phyloP scores from a whole-genome alignment of 2,113 vertebrate genomes.

The Rhea pennata region DNA sequence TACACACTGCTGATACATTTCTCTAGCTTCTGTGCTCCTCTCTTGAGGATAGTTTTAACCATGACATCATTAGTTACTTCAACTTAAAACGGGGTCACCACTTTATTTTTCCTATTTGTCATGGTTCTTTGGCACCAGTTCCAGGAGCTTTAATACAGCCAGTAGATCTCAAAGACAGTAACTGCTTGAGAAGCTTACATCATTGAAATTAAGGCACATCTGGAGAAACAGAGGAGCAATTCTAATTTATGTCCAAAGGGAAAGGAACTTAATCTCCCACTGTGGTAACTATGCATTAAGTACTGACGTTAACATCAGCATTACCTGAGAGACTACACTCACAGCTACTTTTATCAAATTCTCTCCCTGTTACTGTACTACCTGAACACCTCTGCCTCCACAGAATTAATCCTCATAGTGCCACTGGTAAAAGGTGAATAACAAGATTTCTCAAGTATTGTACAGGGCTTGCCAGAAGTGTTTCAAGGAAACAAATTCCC shows the following conservation, averaged over 20 bases:
- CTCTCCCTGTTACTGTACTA: neutral
- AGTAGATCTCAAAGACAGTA: constrained; percentile 59
- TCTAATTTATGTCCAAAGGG: constrained; percentile 13
- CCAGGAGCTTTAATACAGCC: constrained; percentile 26
- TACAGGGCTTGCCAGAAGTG: rapidly evolving
- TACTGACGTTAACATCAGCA: neutral
- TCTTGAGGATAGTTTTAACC: constrained; percentile 12
- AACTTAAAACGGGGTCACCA: neutral
- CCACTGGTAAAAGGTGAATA: neutral
- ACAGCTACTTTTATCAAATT: constrained; percentile 13
- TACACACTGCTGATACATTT: neutral
- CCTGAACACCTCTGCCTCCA: neutral
- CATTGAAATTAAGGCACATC: constrained; percentile 53
- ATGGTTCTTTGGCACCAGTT: constrained; percentile 34
- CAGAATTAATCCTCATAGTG: neutral
- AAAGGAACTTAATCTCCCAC: constrained; percentile 37
- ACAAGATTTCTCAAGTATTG: neutral
- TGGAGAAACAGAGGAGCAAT: neutral
- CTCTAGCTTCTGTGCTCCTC: neutral
- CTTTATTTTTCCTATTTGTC: neutral
- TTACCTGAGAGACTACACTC: constrained; percentile 22
- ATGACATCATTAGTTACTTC: neutral
- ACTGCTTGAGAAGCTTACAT: constrained; percentile 31
- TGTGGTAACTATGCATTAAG: constrained; percentile 11
- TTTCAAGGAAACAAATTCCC: neutral